Evolutionary conservation across 1,140 invertebrate species (phyloP).

Genomic region (Heterodera carotae): DNA sequence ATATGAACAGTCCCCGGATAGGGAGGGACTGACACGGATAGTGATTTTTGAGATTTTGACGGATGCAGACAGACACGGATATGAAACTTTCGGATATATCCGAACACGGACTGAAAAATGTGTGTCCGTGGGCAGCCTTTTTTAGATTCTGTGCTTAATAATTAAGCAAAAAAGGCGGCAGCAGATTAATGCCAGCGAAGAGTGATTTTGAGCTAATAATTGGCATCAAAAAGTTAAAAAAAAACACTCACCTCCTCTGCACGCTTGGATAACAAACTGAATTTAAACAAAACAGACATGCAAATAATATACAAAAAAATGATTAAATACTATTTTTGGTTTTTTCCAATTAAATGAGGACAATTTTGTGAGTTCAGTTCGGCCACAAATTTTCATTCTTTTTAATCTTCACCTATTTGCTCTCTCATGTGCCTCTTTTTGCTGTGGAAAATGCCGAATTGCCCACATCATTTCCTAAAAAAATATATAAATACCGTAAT

Average conservation of each 20-base stretch:
- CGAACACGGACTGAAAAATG: too few species aligned
- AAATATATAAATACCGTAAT: neutral
- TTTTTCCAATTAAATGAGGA: conserved; percentile 71
- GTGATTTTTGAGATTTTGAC: too few species aligned
- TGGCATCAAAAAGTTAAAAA: conserved; percentile 5
- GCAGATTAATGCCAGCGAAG: too few species aligned
- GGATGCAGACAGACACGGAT: too few species aligned
- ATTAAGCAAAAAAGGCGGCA: too few species aligned
- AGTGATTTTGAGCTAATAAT: too few species aligned
- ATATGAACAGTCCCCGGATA: too few species aligned
- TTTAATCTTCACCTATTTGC: conserved; percentile 7
- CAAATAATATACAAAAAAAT: neutral
- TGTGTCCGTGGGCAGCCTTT: too few species aligned
- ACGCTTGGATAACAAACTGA: conserved; percentile 76
- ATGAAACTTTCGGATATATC: too few species aligned
- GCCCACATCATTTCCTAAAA: conserved; percentile 45
- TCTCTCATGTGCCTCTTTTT: conserved; percentile 23
- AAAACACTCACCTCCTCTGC: conserved; percentile 67
- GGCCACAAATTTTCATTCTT: conserved; percentile 46
- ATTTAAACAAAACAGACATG: neutral
- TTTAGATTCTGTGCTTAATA: too few species aligned
- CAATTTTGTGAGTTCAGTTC: conserved; percentile 72
- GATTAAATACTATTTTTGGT: conserved; percentile 72
- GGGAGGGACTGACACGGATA: too few species aligned
- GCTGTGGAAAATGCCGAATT: conserved; percentile 29